Conservation (phyloP, 2,888 invertebrate species). For the Hanleya hanleyi region DNA sequence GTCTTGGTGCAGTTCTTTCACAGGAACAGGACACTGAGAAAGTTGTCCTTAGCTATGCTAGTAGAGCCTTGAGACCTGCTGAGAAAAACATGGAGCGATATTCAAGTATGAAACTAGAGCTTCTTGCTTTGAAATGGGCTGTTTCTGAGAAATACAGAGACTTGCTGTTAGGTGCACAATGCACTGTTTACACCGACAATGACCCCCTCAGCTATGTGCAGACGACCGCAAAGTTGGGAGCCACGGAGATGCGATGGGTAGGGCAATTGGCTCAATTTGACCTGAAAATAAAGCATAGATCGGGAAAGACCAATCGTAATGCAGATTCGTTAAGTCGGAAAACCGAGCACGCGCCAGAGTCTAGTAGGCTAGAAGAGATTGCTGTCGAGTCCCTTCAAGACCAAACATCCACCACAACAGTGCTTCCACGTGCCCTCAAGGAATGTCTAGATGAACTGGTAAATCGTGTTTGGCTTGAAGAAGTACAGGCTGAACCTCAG, state of each 20-base stretch:
- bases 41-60: neutral
- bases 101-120: neutral
- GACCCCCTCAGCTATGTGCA: neutral
- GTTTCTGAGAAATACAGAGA: neutral
- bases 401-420: no score
- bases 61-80: neutral
- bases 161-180: neutral
- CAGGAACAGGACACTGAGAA: neutral
- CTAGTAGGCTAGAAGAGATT: neutral
- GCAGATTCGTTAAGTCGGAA: slow-evolving; percentile 1
- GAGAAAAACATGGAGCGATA: neutral
- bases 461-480: no score
- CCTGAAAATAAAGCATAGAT: slow-evolving; percentile 8
- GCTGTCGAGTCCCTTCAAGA: no score
- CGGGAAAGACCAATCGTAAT: slow-evolving; percentile 9
- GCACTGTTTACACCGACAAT: neutral
- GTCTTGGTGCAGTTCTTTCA: neutral
- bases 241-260: slow-evolving; percentile 13
- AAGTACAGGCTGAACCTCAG: no score
- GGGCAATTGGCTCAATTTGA: neutral
- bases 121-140: neutral
- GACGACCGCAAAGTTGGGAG: slow-evolving; percentile 20
- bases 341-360: neutral
- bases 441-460: no score
- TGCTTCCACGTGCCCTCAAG: no score